Conservation (phyloP, 2,797 vertebrate genomes). For the Lacerta viridis region DNA sequence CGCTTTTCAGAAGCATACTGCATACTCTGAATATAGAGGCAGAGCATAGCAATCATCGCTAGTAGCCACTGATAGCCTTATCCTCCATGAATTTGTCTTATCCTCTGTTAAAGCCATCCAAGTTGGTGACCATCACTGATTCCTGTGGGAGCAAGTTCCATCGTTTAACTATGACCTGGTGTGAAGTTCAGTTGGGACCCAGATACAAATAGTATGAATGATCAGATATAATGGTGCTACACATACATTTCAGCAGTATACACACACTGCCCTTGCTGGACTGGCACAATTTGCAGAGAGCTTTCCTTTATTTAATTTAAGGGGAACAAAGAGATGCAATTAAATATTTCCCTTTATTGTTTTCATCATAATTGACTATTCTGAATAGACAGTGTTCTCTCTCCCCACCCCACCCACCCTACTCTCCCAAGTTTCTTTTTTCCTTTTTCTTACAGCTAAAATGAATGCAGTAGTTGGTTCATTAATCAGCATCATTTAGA, state of each 20-base stretch:
- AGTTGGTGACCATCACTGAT: too few relatives aligned
- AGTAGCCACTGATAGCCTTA: too few relatives aligned
- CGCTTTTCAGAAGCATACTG: too few relatives aligned
- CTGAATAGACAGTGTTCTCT: background rate
- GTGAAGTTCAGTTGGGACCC: background rate
- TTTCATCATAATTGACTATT: background rate
- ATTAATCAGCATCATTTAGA: slow-evolving; percentile 54
- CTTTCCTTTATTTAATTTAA: background rate
- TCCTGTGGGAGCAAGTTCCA: too few relatives aligned
- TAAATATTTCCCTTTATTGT: background rate
- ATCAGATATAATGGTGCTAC: too few relatives aligned
- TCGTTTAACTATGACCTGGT: too few relatives aligned
- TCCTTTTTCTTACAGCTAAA: slow-evolving; percentile 32
- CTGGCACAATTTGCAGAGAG: background rate
- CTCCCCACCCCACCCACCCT: too few relatives aligned
- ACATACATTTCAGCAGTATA: background rate
- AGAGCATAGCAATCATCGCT: too few relatives aligned
- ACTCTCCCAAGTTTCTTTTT: too few relatives aligned
- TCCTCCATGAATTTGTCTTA: too few relatives aligned
- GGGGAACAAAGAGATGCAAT: background rate
- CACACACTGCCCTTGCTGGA: background rate
- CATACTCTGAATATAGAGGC: too few relatives aligned
- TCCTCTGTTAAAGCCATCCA: too few relatives aligned
- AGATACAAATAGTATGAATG: background rate
- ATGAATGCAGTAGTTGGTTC: slow-evolving; percentile 50